A percentile compares a stretch with the other conserved stretches of the same genome.
phyloP scores from a whole-genome alignment of 2,113 vertebrate genomes.

The Quiscalus mexicanus region DNA sequence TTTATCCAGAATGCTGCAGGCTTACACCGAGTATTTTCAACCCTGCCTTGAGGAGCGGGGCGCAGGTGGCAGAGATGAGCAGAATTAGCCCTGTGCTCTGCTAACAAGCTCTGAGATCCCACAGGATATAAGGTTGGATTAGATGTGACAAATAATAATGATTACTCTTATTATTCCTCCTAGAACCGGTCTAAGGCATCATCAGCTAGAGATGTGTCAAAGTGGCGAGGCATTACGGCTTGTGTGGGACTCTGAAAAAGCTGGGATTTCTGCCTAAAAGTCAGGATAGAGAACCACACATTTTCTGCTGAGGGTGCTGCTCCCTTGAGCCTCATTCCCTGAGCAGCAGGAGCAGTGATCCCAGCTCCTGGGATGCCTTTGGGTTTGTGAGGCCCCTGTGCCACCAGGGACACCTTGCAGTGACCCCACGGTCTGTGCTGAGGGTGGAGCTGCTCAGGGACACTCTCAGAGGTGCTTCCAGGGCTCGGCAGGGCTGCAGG shows the following conservation, averaged over 20 bases:
- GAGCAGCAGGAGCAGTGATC: rapidly evolving
- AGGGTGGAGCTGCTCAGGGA: too few relatives aligned
- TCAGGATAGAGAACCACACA: rapidly evolving
- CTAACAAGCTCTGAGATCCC: conserved; percentile 39
- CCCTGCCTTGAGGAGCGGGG: neutral
- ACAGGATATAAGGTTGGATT: conserved; percentile 10
- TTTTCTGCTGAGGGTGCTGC: neutral
- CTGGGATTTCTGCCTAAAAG: neutral
- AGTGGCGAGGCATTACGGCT: neutral
- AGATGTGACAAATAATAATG: conserved; percentile 48
- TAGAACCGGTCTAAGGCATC: neutral
- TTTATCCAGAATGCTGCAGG: neutral
- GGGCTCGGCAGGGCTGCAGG: too few relatives aligned
- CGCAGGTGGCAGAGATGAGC: conserved; percentile 8
- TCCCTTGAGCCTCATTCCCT: neutral
- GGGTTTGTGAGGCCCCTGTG: too few relatives aligned
- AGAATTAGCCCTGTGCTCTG: conserved; percentile 34
- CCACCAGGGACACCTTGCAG: too few relatives aligned
- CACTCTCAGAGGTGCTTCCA: too few relatives aligned
- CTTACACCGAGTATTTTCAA: neutral
- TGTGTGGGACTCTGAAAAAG: neutral
- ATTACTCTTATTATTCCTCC: conserved; percentile 31
- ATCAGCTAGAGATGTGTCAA: neutral
- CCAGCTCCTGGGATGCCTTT: too few relatives aligned
- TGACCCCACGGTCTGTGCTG: too few relatives aligned